These are phyloP conservation scores for Hydropsyche tenuis DNA, from an alignment of 1,140 invertebrate genomes.

Conservation along the genomic window DNA sequence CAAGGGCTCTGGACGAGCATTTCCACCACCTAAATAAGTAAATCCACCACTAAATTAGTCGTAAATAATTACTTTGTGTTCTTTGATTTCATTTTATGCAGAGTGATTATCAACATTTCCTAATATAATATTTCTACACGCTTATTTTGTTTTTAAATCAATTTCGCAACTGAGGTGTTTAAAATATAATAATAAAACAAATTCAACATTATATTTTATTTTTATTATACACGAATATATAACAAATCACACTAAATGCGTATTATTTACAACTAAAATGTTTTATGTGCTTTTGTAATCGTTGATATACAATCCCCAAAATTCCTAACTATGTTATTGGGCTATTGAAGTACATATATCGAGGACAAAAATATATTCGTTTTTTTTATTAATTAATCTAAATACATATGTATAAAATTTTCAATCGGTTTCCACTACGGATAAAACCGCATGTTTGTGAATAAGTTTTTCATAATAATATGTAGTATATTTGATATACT, in stretches of 20 bases:
- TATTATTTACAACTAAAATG: constrained; percentile 48
- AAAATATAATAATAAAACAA: not conserved
- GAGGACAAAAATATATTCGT: constrained; percentile 26
- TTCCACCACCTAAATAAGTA: too few relatives aligned
- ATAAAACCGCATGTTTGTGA: too few relatives aligned
- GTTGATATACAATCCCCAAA: constrained; percentile 17
- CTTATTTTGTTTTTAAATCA: too few relatives aligned
- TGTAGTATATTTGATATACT: constrained; percentile 3
- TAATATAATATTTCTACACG: too few relatives aligned
- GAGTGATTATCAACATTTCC: too few relatives aligned
- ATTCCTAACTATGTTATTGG: constrained; percentile 9
- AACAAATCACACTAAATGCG: constrained; percentile 50
- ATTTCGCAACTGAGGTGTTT: too few relatives aligned
- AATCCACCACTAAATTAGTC: too few relatives aligned
- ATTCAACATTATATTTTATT: constrained; percentile 39
- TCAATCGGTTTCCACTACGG: too few relatives aligned
- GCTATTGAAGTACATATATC: constrained; percentile 30
- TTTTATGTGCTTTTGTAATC: constrained; percentile 36
- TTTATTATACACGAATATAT: constrained; percentile 50
- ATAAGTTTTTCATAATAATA: too few relatives aligned
- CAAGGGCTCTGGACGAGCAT: too few relatives aligned
- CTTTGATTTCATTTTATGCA: too few relatives aligned
- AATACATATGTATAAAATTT: constrained; percentile 23
- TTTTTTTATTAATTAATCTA: constrained; percentile 11
- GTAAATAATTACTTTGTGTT: too few relatives aligned